Evolutionary conservation across 2,888 invertebrate genomes (phyloP).

Genomic region (Parascotia fuliginaria): DNA sequence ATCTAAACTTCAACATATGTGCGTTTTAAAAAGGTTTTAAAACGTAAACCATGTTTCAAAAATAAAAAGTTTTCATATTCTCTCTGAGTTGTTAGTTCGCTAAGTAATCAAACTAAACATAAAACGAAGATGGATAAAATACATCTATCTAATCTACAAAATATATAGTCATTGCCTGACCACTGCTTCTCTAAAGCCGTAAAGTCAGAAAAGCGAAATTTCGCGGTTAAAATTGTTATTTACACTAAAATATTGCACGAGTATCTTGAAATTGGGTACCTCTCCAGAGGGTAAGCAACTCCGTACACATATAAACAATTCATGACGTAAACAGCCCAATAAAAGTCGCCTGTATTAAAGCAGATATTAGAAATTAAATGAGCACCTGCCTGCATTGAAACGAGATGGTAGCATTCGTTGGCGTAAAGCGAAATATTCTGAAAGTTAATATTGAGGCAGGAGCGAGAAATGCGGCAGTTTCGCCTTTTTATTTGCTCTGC

Average conservation of each 20-base stretch:
- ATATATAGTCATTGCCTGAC: constrained; percentile 25
- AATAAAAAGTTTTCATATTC: not conserved
- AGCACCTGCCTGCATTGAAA: constrained; percentile 40
- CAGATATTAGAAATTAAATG: constrained; percentile 42
- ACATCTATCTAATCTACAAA: constrained; percentile 23
- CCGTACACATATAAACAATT: constrained; percentile 41
- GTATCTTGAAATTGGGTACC: constrained; percentile 19
- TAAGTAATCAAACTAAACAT: constrained; percentile 4
- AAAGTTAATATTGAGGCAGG: constrained; percentile 65
- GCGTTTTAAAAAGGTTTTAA: no score
- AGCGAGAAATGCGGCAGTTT: constrained; percentile 59
- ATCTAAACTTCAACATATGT: no score
- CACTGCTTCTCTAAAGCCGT: constrained; percentile 25
- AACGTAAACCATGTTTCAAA: not conserved
- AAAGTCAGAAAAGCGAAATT: constrained; percentile 37
- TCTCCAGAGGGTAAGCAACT: constrained; percentile 29
- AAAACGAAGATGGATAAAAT: constrained; percentile 20
- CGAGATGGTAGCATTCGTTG: constrained; percentile 38
- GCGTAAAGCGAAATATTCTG: constrained; percentile 51
- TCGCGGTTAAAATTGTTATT: constrained; percentile 35
- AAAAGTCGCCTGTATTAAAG: constrained; percentile 39
- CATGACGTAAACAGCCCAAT: constrained; percentile 43
- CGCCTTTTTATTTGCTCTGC: constrained; percentile 70
- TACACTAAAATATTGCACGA: constrained; percentile 39
- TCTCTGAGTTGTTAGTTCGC: no score